These are phyloP conservation scores for Pempheris klunzingeri DNA, from an alignment of 2,797 vertebrate species.

Conservation along the genomic window DNA sequence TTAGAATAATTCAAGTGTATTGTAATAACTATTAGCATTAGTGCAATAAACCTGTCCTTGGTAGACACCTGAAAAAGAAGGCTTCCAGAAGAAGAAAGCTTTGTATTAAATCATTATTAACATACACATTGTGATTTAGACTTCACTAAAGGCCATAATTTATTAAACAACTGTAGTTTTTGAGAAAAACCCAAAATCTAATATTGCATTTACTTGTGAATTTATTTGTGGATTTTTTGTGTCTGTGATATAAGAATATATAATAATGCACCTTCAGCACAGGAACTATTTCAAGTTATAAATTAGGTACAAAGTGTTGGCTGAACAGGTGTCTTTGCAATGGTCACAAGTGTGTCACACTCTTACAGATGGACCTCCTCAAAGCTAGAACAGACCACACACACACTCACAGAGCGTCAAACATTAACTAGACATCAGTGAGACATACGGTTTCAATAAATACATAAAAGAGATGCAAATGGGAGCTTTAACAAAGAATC, in stretches of 20 bases:
- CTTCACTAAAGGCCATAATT: not conserved
- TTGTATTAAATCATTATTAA: not conserved
- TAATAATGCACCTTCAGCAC: not conserved
- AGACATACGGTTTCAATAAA: constrained; percentile 65
- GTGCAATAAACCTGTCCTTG: not conserved
- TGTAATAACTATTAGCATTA: not conserved
- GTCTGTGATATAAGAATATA: not conserved
- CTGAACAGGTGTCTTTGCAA: constrained; percentile 16
- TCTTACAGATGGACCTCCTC: constrained; percentile 51
- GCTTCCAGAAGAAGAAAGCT: not conserved
- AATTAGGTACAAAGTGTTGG: constrained; percentile 17
- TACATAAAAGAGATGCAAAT: constrained; percentile 45
- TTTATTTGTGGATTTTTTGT: not conserved
- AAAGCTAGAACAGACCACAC: constrained; percentile 55
- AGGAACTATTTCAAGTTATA: not conserved
- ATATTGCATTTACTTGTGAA: not conserved
- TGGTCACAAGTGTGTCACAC: constrained; percentile 30
- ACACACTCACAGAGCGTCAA: constrained; percentile 36
- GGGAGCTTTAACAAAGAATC: constrained; percentile 37
- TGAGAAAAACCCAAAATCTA: not conserved
- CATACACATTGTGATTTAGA: not conserved
- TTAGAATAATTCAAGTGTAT: not conserved
- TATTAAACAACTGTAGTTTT: not conserved
- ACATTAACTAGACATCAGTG: constrained; percentile 64
- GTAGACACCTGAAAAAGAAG: not conserved